phyloP scores from a whole-genome alignment of 2,113 vertebrate species.

The Chloropsis cyanopogon region DNA sequence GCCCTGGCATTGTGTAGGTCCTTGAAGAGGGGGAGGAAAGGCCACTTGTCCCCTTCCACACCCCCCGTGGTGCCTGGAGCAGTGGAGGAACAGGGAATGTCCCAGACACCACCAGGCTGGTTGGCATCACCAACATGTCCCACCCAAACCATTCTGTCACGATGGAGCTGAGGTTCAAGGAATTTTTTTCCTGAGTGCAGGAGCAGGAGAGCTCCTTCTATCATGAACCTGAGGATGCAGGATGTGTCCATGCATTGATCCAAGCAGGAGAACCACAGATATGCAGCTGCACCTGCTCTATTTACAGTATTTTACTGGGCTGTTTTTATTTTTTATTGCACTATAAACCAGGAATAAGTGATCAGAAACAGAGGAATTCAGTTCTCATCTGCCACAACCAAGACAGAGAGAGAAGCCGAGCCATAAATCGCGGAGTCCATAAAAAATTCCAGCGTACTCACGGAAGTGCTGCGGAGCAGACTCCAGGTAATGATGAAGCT shows the following conservation, averaged over 20 bases:
- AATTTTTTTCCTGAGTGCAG: background rate
- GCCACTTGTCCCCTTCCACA: background rate
- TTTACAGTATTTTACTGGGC: conserved; percentile 23
- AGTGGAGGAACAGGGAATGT: background rate
- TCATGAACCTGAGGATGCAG: background rate
- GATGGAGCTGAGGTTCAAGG: background rate
- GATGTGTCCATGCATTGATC: background rate
- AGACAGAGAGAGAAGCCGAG: conserved; percentile 24
- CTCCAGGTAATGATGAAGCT: conserved; percentile 13
- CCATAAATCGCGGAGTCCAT: conserved; percentile 29
- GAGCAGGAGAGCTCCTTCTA: background rate
- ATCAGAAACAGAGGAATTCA: conserved; percentile 59
- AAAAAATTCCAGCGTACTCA: background rate
- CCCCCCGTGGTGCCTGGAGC: background rate
- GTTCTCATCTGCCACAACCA: conserved; percentile 34
- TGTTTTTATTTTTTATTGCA: conserved; percentile 43
- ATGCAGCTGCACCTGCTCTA: background rate
- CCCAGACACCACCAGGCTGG: background rate
- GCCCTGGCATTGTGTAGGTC: background rate
- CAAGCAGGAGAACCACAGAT: background rate
- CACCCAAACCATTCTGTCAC: background rate
- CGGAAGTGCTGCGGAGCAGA: background rate
- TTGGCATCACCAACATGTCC: background rate
- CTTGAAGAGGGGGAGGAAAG: background rate
- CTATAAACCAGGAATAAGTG: conserved; percentile 50